A percentile compares a stretch with the other conserved stretches of the same genome.
phyloP scores from a whole-genome alignment of 1,140 invertebrate genomes.

The Argopecten irradians region DNA sequence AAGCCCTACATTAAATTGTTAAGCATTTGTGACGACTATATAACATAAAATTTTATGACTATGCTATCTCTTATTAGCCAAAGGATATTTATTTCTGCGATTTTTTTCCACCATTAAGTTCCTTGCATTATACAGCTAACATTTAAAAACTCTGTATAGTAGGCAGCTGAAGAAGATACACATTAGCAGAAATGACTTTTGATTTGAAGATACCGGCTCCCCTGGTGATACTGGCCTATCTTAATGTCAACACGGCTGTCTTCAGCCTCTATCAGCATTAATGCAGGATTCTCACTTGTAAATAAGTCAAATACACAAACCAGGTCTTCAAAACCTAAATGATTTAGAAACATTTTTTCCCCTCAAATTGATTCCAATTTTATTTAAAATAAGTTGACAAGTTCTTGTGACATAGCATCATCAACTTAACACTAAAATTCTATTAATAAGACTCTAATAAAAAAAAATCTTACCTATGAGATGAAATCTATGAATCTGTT shows the following conservation, averaged over 20 bases:
- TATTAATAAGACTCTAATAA: no score
- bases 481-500: no score
- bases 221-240: not conserved
- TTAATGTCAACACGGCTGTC: not conserved
- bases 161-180: not conserved
- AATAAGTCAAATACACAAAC: not conserved
- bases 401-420: no score
- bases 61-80: not conserved
- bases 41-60: not conserved
- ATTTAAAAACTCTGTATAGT: not conserved
- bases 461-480: no score
- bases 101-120: not conserved
- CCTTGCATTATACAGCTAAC: not conserved
- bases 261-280: not conserved
- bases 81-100: not conserved
- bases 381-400: no score
- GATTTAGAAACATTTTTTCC: no score
- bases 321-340: not conserved
- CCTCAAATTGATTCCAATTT: no score
- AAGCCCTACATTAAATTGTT: slow-evolving; percentile 1
- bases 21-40: slow-evolving; percentile 11
- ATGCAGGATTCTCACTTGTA: not conserved
- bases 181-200: not conserved
- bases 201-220: not conserved
- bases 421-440: no score